A percentile compares a stretch with the other conserved stretches of the same genome.
Conservation (phyloP, 2,888 invertebrate genomes). For the Augochlorella aurata region DNA sequence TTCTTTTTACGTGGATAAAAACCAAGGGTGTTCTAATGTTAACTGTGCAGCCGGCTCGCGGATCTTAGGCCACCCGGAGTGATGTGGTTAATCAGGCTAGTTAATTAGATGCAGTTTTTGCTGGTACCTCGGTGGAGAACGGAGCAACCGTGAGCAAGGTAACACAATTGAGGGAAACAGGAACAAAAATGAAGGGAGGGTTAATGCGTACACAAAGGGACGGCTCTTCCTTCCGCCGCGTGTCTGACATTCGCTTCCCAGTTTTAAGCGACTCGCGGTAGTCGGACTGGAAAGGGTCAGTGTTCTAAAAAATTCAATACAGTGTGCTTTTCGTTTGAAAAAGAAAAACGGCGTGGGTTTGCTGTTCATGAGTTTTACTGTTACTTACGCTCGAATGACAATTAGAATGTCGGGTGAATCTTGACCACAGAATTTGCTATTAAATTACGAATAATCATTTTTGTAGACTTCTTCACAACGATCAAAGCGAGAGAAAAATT, state of each 20-base stretch:
- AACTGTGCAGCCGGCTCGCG: background rate
- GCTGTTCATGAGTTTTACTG: background rate
- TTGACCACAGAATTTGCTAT: background rate
- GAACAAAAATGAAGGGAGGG: background rate
- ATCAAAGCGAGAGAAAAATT: too few species aligned
- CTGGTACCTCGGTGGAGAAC: background rate
- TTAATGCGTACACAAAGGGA: slow-evolving; percentile 13
- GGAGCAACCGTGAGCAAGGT: slow-evolving; percentile 1
- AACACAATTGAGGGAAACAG: slow-evolving; percentile 11
- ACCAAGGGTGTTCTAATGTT: background rate
- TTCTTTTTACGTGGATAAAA: background rate
- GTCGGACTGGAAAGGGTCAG: background rate
- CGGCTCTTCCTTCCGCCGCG: slow-evolving; percentile 18
- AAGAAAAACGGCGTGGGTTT: slow-evolving; percentile 7
- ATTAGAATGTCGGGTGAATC: background rate
- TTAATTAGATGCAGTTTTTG: slow-evolving; percentile 15
- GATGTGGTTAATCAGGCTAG: slow-evolving; percentile 12
- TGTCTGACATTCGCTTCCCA: slow-evolving; percentile 9
- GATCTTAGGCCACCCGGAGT: slow-evolving; percentile 1
- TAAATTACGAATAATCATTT: too few species aligned
- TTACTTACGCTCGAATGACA: background rate
- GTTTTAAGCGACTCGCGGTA: background rate
- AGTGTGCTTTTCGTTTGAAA: slow-evolving; percentile 34
- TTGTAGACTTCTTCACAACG: too few species aligned
- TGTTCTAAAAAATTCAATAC: slow-evolving; percentile 19